These are phyloP conservation scores for Pyralis farinalis DNA, from an alignment of 2,888 invertebrate genomes.

Conservation along the genomic window DNA sequence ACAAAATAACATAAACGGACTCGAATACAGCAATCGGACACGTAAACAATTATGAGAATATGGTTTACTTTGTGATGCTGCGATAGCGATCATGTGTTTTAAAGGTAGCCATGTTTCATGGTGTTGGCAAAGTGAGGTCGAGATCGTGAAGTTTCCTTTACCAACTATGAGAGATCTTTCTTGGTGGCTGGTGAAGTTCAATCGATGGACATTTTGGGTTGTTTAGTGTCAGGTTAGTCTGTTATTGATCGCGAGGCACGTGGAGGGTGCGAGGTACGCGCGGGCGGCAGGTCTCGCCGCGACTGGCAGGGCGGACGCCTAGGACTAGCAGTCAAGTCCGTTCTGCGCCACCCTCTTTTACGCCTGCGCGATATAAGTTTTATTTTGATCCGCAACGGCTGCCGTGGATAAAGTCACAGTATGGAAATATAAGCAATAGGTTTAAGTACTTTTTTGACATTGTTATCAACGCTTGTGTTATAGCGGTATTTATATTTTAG, in stretches of 20 bases:
- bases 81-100: slow-evolving; percentile 62
- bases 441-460: no score
- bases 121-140: slow-evolving; percentile 28
- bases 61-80: slow-evolving; percentile 40
- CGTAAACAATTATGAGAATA: slow-evolving; percentile 29
- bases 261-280: slow-evolving; percentile 48
- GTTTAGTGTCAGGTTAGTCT: slow-evolving; percentile 31
- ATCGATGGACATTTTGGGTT: slow-evolving; percentile 19
- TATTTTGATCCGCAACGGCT: slow-evolving; percentile 52
- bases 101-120: slow-evolving; percentile 52
- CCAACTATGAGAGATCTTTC: slow-evolving; percentile 3
- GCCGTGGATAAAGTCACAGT: slow-evolving; percentile 40
- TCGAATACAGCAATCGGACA: slow-evolving; percentile 15
- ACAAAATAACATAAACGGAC: slow-evolving; percentile 33
- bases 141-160: not conserved
- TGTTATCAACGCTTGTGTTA: no score
- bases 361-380: slow-evolving; percentile 57
- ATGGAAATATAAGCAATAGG: no score
- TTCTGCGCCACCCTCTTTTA: slow-evolving; percentile 34
- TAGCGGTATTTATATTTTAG: no score
- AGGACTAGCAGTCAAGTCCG: slow-evolving; percentile 29
- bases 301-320: slow-evolving; percentile 54
- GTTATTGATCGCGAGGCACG: slow-evolving; percentile 61
- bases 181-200: slow-evolving; percentile 12
- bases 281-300: slow-evolving; percentile 74